Base-by-base conservation (phyloP, 2,888 invertebrate genomes). In the Lathronympha strigana region DNA sequence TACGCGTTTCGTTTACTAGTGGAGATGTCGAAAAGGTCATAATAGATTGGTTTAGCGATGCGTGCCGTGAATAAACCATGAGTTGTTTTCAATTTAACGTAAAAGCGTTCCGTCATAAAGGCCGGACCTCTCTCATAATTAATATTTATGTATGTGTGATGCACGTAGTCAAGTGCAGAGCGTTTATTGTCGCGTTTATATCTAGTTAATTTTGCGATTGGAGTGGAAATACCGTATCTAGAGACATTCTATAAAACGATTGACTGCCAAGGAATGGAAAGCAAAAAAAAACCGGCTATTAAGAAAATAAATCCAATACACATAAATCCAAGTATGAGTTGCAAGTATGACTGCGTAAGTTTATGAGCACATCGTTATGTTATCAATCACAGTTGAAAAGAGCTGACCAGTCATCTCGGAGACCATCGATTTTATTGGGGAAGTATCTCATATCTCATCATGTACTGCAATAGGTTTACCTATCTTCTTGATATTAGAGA, bases 31-130 rank as follows among this genome's bases (percentile, higher is more conserved):
- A 78, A 78, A 68, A 71, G 85, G 67, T 79, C 84, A 77, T 64
- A 71, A 70, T 79, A 80, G 71, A 76, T 75, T 87, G 88, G 88
- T 68, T 68, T 70, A 69, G 68, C 69, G 75, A 80, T 75, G 75
- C 82, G 76, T 79, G 87, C 79, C 77, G 83, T 90, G 90, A 90
- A 90, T 90, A 89, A 90, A 88, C 87, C 89, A 90, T 90, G 90
- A 90, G 88, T 83, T 89, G 89, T 90, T 89, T 90, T 90, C 89
- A 90, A 90, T 90, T 90, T 88, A 80, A 84, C 87, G 88, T 89
- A 88, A 90, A 89, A 90, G 90, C 88, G 83, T 89, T 83, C 74
- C 71, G 87, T 88, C 88, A 88, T 89, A 90, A 89, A 88, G 82
- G 81, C 83, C 72, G 77, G 79, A 79, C 81, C 76, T 73, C 74